A percentile compares a stretch with the other conserved stretches of the same genome.
Evolutionary conservation across 2,113 vertebrate species (phyloP).

Genomic region (Pteropus alecto): DNA sequence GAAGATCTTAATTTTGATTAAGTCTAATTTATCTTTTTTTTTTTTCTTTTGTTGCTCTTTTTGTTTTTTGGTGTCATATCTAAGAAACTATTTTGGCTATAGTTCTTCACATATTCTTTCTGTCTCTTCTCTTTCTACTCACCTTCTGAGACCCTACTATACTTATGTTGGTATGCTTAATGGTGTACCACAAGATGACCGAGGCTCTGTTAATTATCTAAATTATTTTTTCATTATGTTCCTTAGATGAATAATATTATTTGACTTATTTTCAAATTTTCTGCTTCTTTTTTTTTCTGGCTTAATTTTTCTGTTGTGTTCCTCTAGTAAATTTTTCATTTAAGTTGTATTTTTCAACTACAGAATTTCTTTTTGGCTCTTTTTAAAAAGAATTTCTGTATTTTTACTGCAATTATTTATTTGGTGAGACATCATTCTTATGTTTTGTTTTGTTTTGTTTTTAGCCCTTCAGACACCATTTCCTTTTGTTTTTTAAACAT

Average conservation of each 20-base stretch:
- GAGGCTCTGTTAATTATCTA: background rate
- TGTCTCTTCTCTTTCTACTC: too few species aligned
- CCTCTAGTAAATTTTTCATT: background rate
- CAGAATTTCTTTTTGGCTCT: background rate
- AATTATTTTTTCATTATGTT: background rate
- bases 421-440: too few species aligned
- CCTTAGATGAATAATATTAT: background rate
- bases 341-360: background rate
- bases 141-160: background rate
- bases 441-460: too few species aligned
- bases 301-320: background rate
- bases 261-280: background rate
- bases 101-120: background rate
- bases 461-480: too few species aligned
- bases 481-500: too few species aligned
- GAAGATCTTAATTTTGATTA: too few species aligned
- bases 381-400: background rate
- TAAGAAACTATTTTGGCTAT: background rate
- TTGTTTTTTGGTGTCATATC: too few species aligned
- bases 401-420: too few species aligned
- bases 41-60: too few species aligned
- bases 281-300: background rate
- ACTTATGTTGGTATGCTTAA: too few species aligned
- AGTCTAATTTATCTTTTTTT: too few species aligned
- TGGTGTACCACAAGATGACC: background rate